Evolutionary conservation across 2,113 vertebrate species (phyloP), one percentile per base, ranked within the genome.

Genomic region (Entelurus aequoreus): DNA sequence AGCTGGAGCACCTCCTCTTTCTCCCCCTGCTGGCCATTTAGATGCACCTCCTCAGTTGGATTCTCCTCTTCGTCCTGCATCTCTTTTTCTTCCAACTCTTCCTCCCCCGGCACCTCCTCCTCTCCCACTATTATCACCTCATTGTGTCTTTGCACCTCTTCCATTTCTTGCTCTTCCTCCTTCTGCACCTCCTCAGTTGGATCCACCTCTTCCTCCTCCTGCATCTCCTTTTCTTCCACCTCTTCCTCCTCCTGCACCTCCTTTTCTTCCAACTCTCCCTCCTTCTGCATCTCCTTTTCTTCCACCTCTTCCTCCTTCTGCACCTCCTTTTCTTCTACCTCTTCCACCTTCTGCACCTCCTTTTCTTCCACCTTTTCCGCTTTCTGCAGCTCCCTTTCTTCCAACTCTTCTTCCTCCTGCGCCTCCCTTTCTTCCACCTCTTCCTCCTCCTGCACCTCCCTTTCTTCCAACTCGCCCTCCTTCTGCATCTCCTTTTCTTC

Each of bases 141-240:
- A 12, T 46, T 11, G 12, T 46, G 12, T 46, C 11, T 46, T 66
- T 21, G 48, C 65, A 16, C 48, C 48, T 62, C 63, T 44, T 68
- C 56, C 28, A 28, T 9, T 58, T 47, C 15, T 47, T n/a, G 16
- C 36, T 49, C 12, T 46, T 69, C 63, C 56, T 67, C 56, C 40
- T 56, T 54, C 38, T 65, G 36, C 15, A 48, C 21, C 71, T 68
- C 63, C 53, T 52, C 52, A 28, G 28, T 28, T 8, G 0, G 15
- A 16, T 66, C 40, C 62, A 14, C 13, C 55, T 51, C 46, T 47
- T 62, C 53, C 60, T 80, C 54, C 10, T 38, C 8, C 49, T 69
- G 48, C 9, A 15, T 5, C 40, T 37, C 15, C 8, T 69, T 28
- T 28, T 28, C 28, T 28, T 28, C 28, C 28, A 28, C 62, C 12